Evolutionary conservation across 1,140 invertebrate species (phyloP).

Genomic region (Armadillidium nasatum): DNA sequence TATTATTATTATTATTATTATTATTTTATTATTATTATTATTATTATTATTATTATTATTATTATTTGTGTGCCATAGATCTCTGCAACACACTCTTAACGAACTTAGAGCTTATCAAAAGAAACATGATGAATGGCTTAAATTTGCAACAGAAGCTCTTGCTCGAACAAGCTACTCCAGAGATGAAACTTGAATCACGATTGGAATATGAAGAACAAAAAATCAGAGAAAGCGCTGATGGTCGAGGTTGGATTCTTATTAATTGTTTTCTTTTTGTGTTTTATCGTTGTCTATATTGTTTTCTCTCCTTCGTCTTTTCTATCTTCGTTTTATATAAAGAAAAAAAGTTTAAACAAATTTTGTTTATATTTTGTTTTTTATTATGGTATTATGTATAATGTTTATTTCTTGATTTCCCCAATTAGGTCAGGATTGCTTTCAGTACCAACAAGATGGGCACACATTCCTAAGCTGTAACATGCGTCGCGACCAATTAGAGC

Average conservation of each 20-base stretch:
- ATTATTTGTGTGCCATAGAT: no score
- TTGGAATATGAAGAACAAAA: constrained; percentile 53
- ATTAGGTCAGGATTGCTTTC: constrained; percentile 55
- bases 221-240: constrained; percentile 49
- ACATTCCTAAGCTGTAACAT: constrained; percentile 55
- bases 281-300: no score
- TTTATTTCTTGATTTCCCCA: constrained; percentile 29
- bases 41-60: no score
- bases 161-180: constrained; percentile 57
- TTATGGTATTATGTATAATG: no score
- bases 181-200: constrained; percentile 51
- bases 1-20: constrained; percentile 35
- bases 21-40: not conserved
- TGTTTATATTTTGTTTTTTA: no score
- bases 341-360: no score
- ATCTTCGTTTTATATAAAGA: no score
- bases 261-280: no score
- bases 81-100: constrained; percentile 60
- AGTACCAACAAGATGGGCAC: constrained; percentile 53
- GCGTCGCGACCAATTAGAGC: constrained; percentile 53
- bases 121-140: constrained; percentile 62
- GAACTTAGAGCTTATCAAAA: constrained; percentile 64
- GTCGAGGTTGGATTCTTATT: no score
- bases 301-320: no score
- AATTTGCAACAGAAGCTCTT: constrained; percentile 60